These are phyloP conservation scores for Sinelater perroti DNA, from an alignment of 2,888 invertebrate species.

Conservation along the genomic window DNA sequence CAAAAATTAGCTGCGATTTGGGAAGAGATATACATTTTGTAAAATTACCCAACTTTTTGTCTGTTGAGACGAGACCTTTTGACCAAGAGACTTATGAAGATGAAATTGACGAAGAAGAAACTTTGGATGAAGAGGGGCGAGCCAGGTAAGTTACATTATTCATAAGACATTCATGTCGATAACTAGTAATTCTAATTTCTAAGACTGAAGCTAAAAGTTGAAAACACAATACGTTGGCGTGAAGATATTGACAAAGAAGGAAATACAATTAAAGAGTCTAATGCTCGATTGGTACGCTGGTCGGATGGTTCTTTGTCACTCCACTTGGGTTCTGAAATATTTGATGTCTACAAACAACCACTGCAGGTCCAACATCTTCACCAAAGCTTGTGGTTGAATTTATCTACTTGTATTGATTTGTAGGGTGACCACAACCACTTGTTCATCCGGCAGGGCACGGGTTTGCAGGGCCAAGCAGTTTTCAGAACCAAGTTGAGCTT, in stretches of 20 bases:
- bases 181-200: conserved; percentile 34
- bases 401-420: too few species aligned
- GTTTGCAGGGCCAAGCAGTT: conserved; percentile 96
- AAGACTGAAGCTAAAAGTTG: conserved; percentile 90
- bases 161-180: background rate
- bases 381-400: too few species aligned
- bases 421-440: conserved; percentile 97
- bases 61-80: conserved; percentile 96
- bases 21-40: conserved; percentile 95
- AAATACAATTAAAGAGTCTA: conserved; percentile 86
- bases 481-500: conserved; percentile 97
- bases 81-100: conserved; percentile 96
- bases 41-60: conserved; percentile 97
- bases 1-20: conserved; percentile 91
- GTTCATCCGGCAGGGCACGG: conserved; percentile 97
- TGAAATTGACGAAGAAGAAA: conserved; percentile 98
- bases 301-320: conserved; percentile 98
- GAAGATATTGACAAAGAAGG: conserved; percentile 84
- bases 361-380: conserved; percentile 71
- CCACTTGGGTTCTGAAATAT: conserved; percentile 96
- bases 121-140: conserved; percentile 96
- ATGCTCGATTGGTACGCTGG: conserved; percentile 95
- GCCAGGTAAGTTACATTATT: conserved; percentile 68
- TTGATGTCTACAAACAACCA: conserved; percentile 96
- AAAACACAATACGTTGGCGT: conserved; percentile 97